phyloP scores from a whole-genome alignment of 2,113 vertebrate species.

The Lipotes vexillifer region DNA sequence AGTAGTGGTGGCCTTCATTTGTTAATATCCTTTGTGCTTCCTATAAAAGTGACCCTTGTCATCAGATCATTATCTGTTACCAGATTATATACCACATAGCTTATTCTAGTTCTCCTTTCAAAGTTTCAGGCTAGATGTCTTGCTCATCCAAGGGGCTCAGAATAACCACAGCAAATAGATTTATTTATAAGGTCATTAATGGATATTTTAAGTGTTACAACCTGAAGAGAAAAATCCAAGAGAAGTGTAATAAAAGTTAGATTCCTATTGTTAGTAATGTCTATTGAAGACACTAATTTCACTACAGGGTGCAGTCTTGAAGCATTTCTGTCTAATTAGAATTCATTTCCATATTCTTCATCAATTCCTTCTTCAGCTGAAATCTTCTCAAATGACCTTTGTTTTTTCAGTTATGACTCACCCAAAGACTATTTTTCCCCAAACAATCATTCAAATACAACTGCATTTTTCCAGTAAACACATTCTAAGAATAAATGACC shows the following conservation, averaged over 20 bases:
- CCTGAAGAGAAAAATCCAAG: conserved; percentile 45
- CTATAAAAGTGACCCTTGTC: neutral
- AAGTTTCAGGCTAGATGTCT: neutral
- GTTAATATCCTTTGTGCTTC: neutral
- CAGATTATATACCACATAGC: neutral
- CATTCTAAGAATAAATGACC: conserved; percentile 74
- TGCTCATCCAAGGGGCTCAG: conserved; percentile 8
- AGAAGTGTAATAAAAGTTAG: conserved; percentile 73
- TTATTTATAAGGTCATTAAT: conserved; percentile 67
- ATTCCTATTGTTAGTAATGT: conserved; percentile 74
- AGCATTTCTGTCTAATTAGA: conserved; percentile 77
- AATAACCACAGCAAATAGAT: neutral
- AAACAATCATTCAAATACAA: conserved; percentile 78
- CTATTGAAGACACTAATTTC: conserved; percentile 77
- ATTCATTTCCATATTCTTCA: conserved; percentile 79
- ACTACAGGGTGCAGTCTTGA: conserved; percentile 71
- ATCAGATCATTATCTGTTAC: neutral
- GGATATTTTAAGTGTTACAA: conserved; percentile 70
- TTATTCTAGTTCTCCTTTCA: neutral
- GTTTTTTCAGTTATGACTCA: conserved; percentile 73
- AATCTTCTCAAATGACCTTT: conserved; percentile 78
- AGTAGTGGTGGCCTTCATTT: neutral
- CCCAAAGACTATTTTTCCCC: conserved; percentile 71
- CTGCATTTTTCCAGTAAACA: conserved; percentile 76
- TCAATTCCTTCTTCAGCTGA: conserved; percentile 72